phyloP scores from a whole-genome alignment of 2,888 invertebrate species.

The Tenthredo distinguenda region DNA sequence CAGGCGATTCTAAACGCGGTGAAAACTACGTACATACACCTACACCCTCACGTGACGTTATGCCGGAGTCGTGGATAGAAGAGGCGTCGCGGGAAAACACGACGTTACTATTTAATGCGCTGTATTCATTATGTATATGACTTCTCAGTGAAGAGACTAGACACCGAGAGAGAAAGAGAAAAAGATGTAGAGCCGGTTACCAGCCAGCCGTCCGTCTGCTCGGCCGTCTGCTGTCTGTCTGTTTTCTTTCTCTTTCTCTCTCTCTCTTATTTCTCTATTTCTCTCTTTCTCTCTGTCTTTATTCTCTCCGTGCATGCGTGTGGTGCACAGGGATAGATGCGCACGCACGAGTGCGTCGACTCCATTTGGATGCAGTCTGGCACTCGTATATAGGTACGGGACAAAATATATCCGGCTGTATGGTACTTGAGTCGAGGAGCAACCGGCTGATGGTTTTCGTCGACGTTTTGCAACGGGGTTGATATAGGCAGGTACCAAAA shows the following conservation, averaged over 20 bases:
- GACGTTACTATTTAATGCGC: slow-evolving; percentile 43
- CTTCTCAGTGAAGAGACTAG: slow-evolving; percentile 13
- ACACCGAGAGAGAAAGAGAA: slow-evolving; percentile 11
- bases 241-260: neutral
- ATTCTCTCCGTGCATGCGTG: neutral
- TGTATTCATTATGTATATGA: slow-evolving; percentile 43
- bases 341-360: slow-evolving; percentile 32
- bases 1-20: neutral
- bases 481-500: neutral
- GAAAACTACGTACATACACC: neutral
- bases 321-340: slow-evolving; percentile 17
- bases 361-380: slow-evolving; percentile 29
- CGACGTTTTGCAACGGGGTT: slow-evolving; percentile 5
- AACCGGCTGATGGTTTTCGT: slow-evolving; percentile 6
- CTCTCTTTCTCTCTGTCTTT: neutral
- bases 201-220: slow-evolving; percentile 29
- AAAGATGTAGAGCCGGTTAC: slow-evolving; percentile 30
- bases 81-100: slow-evolving; percentile 29
- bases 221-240: slow-evolving; percentile 42
- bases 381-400: neutral
- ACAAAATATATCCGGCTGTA: slow-evolving; percentile 37
- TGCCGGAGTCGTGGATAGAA: neutral
- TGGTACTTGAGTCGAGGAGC: slow-evolving; percentile 24
- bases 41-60: neutral
- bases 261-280: neutral